Evolutionary conservation across 2,113 vertebrate species (phyloP).

Genomic region (Dromas ardeola): DNA sequence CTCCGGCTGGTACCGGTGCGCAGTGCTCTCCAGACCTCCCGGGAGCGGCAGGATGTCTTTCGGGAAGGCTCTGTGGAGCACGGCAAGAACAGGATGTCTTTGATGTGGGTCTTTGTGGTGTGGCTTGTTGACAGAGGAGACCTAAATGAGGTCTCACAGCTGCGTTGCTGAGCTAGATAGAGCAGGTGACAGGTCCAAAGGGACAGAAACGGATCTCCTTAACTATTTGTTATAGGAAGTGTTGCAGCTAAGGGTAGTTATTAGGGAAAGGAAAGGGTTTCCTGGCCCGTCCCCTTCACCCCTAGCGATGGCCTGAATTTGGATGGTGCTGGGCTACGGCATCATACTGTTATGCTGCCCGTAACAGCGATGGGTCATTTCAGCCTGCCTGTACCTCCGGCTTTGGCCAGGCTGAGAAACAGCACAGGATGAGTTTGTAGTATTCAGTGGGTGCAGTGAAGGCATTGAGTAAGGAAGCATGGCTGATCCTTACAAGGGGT

Average conservation of each 20-base stretch:
- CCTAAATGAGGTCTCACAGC: neutral
- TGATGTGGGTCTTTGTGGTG: neutral
- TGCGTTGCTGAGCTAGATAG: neutral
- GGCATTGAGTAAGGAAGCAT: neutral
- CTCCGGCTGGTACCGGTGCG: rapidly evolving
- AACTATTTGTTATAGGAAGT: neutral
- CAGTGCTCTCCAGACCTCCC: neutral
- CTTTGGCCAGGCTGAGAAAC: neutral
- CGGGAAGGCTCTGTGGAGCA: neutral
- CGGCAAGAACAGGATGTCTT: neutral
- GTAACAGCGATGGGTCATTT: rapidly evolving
- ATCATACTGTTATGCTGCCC: rapidly evolving
- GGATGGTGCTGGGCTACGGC: neutral
- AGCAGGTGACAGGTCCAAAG: neutral
- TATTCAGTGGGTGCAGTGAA: neutral
- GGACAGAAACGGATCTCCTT: neutral
- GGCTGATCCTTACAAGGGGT: neutral
- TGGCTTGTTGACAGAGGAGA: neutral
- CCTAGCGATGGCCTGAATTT: neutral
- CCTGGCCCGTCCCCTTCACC: neutral
- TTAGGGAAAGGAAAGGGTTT: neutral
- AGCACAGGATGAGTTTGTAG: neutral
- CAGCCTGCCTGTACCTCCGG: neutral
- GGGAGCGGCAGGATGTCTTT: neutral
- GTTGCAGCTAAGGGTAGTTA: neutral